Base-by-base conservation (phyloP, 1,140 invertebrate species). In the Cardiocondyla obscurior region DNA sequence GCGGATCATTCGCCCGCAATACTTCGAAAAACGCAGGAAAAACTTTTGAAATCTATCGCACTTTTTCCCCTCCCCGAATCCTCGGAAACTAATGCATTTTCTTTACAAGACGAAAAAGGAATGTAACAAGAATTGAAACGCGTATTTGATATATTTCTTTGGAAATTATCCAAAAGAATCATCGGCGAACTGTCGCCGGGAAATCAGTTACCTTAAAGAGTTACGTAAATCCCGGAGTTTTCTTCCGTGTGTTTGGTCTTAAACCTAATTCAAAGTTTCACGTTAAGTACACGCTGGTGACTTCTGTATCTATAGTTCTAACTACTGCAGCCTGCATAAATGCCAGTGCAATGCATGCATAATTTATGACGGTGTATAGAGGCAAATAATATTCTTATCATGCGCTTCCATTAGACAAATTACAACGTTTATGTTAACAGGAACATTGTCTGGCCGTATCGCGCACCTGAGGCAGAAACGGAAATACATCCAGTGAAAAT, bases 341-440 rank as follows among this genome's bases (percentile, higher is more conserved):
- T 53, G 33, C 30, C 42, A 49, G 57, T 28, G 57, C 70, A 64
- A 51, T 39, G 57, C 36, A 79, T 79, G 62, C 62, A 79, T 79
- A 79, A 79, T 79, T 67, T 79, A 79, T 69, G 62, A 53, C 74
- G 46, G 7, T 28, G 36, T 55, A 33, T 39, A 30, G 46, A 28
- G 28, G 62, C 62, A 79, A 69, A 79, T 79, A 69, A 69, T 69
- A 79, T 69, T 79, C 74, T 79, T 79, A 79, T 79, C 74, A 62
- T 39, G 36, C 19, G 16, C 74, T 58, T 58, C 53, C 67, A 73
- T 57, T 73, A 42, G 46, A 72, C 53, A 49, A 70, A 81, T 81
- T 81, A 73, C 57, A 81, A 64, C 44, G 53, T 58, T 81, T 81
- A 73, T 73, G 51, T 81, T 81, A 81, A 73, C 67, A 73, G 67